phyloP scores from a whole-genome alignment of 2,797 vertebrate genomes.

The Hafferia zeledoni region DNA sequence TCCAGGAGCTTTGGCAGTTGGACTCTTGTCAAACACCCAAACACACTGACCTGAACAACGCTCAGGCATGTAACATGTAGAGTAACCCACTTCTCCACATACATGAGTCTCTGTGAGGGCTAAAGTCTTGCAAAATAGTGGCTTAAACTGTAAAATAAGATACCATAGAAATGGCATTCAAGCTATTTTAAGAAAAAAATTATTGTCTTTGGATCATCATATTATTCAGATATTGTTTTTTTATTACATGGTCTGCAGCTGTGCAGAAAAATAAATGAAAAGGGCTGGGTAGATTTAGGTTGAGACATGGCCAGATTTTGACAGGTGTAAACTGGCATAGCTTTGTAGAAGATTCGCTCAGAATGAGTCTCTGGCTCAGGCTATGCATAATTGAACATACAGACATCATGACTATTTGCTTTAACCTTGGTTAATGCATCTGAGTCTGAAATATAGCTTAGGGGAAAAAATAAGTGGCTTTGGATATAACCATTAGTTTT shows the following conservation, averaged over 20 bases:
- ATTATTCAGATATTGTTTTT: not conserved
- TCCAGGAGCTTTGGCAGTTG: not conserved
- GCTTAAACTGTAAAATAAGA: not conserved
- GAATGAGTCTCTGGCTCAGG: not conserved
- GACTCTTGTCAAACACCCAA: not conserved
- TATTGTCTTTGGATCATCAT: not conserved
- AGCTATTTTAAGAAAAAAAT: not conserved
- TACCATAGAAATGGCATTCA: not conserved
- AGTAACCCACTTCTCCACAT: not conserved
- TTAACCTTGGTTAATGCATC: slow-evolving; percentile 51
- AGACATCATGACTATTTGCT: slow-evolving; percentile 37
- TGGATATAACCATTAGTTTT: slow-evolving; percentile 16
- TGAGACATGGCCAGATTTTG: not conserved
- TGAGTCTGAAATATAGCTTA: slow-evolving; percentile 27
- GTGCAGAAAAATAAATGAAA: not conserved
- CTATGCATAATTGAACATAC: slow-evolving; percentile 33
- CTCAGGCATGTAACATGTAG: not conserved
- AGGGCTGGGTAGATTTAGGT: not conserved
- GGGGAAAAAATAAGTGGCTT: slow-evolving; percentile 27
- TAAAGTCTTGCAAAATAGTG: not conserved
- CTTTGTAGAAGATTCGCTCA: not conserved
- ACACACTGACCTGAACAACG: not conserved
- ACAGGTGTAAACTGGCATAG: slow-evolving; percentile 1
- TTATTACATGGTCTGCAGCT: not conserved
- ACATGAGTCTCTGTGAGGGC: not conserved